These are phyloP conservation scores for Seira ritae DNA, from an alignment of 2,888 invertebrate species.

Conservation along the genomic window DNA sequence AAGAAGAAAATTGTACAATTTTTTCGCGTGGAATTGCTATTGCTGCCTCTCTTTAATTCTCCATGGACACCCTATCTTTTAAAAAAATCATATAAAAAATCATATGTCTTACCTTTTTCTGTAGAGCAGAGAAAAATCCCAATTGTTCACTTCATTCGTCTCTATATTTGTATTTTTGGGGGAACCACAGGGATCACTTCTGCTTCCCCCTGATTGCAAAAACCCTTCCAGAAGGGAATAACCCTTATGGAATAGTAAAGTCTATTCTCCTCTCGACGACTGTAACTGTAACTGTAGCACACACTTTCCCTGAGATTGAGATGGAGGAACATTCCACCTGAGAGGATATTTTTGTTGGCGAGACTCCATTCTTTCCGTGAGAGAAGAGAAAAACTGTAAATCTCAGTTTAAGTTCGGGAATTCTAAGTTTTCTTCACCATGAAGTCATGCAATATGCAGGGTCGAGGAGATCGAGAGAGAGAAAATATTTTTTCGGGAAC, in stretches of 20 bases:
- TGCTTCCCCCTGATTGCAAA: conserved; percentile 2
- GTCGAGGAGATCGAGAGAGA: too few relatives aligned
- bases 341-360: not conserved
- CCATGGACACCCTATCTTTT: not conserved
- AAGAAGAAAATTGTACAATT: not conserved
- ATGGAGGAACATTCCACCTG: conserved; percentile 8
- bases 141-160: not conserved
- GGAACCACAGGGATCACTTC: not conserved
- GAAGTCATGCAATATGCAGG: conserved; percentile 8
- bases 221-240: not conserved
- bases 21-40: not conserved
- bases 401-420: not conserved
- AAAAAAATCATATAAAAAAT: not conserved
- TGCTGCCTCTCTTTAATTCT: not conserved
- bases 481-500: not conserved
- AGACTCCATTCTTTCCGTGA: not conserved
- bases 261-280: not conserved
- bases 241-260: not conserved
- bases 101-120: not conserved
- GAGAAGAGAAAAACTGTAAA: not conserved
- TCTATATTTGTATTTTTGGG: not conserved
- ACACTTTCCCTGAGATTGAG: not conserved
- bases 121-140: not conserved
- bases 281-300: not conserved
- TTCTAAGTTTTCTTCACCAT: not conserved